Base-by-base conservation (phyloP, 2,888 invertebrate genomes). In the Nebria salina region DNA sequence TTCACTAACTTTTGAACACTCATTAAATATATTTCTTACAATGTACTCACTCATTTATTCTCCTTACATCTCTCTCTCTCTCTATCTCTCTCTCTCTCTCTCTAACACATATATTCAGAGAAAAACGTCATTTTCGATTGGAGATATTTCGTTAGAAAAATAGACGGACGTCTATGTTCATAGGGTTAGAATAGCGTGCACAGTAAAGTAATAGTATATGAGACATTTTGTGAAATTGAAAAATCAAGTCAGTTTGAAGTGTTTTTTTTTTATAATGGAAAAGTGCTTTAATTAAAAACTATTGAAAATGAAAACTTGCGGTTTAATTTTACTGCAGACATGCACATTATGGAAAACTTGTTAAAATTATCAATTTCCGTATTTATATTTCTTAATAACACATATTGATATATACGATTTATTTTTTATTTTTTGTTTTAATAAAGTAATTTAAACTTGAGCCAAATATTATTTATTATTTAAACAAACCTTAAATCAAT, bases 161-260 rank as follows among this genome's bases (percentile, higher is more conserved):
- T 11, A 11, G 1, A 54, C 13, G 54, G 7, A 54, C 54, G 54
- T 54, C 11, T 54, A 54, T 54, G 54, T 54, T 13, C 0, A 7
- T 1, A 54, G 54, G 54, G 8, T 11, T 54, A 70, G 15, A 15
- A 25, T 70, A 70, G 70, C 70, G 70, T 70, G 70, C 9, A 20
- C 9, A 70, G 2, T 6, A 25, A 26, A 15, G 8, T 68, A 68
- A n/a, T 68, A 34, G 34, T 34, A 54, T 54, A 68, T 68, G 25
- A 4, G 70, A 70, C 70, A 70, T 70, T 70, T 70, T 70, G 26
- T 70, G 70, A 70, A 70, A 70, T 70, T 70, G 70, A 70, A 70
- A 54, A 70, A 70, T 70, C 25, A 70, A 70, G 34, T 26, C 70
- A 34, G 7, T 11, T 13, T 54, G 54, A 54, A 70, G 70, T 70